Evolutionary conservation across 2,113 vertebrate genomes (phyloP).

Genomic region (Ornithorhynchus anatinus): DNA sequence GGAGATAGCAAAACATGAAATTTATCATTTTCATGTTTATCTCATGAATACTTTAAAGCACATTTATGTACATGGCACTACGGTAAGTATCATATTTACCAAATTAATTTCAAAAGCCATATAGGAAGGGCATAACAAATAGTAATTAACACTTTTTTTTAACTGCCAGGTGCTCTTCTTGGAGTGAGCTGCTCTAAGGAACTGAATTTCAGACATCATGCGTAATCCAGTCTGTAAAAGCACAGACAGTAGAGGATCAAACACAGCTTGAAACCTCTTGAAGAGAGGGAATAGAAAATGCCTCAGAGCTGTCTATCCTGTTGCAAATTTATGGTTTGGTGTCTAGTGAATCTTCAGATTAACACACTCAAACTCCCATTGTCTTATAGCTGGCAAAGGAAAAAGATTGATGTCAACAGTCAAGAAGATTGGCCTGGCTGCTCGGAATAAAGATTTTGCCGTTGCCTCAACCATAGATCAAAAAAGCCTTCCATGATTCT

Average conservation of each 20-base stretch:
- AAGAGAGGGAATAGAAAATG: slow-evolving; percentile 29
- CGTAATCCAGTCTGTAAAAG: slow-evolving; percentile 19
- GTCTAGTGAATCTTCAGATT: slow-evolving; percentile 42
- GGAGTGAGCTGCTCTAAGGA: neutral
- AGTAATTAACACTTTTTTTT: no score
- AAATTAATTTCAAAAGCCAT: no score
- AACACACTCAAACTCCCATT: slow-evolving; percentile 28
- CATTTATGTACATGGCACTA: no score
- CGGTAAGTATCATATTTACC: no score
- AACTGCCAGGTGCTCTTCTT: neutral
- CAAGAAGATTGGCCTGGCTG: neutral
- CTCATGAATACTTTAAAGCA: no score
- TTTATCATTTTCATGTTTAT: no score
- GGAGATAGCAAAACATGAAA: no score
- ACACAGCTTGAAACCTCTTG: slow-evolving; percentile 4
- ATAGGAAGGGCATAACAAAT: no score
- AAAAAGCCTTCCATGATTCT: slow-evolving; percentile 24
- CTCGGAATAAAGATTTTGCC: slow-evolving; percentile 42
- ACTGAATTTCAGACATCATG: neutral
- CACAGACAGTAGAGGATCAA: slow-evolving; percentile 12
- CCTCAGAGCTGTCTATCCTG: neutral
- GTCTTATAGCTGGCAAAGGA: slow-evolving; percentile 36
- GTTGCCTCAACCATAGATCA: slow-evolving; percentile 43
- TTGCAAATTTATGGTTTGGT: slow-evolving; percentile 36
- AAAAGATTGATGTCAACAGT: slow-evolving; percentile 39